phyloP scores from a whole-genome alignment of 2,888 invertebrate genomes.

The Hyppa rectilinea region DNA sequence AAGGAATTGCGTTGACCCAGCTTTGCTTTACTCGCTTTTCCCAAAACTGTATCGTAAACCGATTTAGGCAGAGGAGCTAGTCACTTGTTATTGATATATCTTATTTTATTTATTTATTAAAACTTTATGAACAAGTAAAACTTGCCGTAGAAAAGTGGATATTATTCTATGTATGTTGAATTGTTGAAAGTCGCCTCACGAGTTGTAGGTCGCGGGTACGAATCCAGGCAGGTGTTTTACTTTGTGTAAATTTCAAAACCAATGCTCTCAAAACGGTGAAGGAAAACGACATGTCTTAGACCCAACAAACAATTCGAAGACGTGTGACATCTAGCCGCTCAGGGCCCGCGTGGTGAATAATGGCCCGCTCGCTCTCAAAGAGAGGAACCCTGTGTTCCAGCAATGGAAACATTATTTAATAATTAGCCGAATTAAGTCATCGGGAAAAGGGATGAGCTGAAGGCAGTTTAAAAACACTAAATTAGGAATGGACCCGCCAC shows the following conservation, averaged over 20 bases:
- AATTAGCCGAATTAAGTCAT: background rate
- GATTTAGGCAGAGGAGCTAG: slow-evolving; percentile 52
- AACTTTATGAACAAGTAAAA: background rate
- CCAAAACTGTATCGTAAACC: slow-evolving; percentile 67
- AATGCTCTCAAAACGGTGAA: too few species aligned
- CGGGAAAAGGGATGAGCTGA: background rate
- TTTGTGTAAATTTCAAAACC: too few species aligned
- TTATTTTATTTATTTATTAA: background rate
- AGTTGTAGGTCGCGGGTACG: too few species aligned
- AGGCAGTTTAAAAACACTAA: background rate
- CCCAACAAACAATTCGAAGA: too few species aligned
- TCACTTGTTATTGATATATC: background rate
- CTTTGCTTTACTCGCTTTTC: slow-evolving; percentile 70
- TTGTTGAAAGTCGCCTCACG: too few species aligned
- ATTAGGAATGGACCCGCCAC: background rate
- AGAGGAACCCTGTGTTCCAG: too few species aligned
- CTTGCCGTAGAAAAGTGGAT: background rate
- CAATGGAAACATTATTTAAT: too few species aligned
- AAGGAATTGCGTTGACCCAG: slow-evolving; percentile 72
- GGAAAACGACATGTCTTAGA: too few species aligned
- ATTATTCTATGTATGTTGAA: background rate
- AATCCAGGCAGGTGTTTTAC: too few species aligned
- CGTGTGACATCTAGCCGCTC: too few species aligned
- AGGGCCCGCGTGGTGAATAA: too few species aligned
- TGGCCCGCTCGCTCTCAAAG: too few species aligned